Evolutionary conservation across 2,113 vertebrate species (phyloP).

Genomic region (Acrocephalus kingi): DNA sequence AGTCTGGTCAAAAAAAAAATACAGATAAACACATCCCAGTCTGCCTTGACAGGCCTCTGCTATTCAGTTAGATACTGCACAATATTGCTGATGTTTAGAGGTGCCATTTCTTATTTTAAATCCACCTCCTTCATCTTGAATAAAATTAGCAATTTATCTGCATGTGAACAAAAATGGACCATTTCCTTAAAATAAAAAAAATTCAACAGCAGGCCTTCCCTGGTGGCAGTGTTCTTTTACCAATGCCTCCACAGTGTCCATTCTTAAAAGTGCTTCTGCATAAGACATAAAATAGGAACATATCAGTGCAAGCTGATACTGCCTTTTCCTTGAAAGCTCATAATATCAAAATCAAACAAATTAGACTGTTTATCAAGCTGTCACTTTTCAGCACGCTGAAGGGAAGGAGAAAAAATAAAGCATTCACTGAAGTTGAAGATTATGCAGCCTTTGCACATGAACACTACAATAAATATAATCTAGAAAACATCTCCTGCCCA

Average conservation of each 20-base stretch:
- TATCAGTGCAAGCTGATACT: accelerated
- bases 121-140: background rate
- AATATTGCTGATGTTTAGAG: background rate
- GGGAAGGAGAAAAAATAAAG: background rate
- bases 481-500: background rate
- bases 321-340: background rate
- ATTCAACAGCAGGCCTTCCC: background rate
- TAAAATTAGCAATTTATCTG: background rate
- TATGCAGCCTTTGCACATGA: background rate
- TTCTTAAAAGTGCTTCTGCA: background rate
- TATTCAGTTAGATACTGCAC: background rate
- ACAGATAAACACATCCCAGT: background rate
- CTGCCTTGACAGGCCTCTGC: background rate
- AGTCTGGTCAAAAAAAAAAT: background rate
- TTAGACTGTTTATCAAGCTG: background rate
- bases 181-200: background rate
- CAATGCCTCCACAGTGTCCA: background rate
- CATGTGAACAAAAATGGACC: background rate
- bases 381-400: background rate
- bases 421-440: background rate
- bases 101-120: background rate
- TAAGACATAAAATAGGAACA: background rate
- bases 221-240: background rate
- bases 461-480: background rate
- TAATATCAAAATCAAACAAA: background rate